Percentiles rank a stretch among this genome's conserved stretches.
Conservation (phyloP, 2,797 vertebrate genomes). For the Gouania willdenowi region DNA sequence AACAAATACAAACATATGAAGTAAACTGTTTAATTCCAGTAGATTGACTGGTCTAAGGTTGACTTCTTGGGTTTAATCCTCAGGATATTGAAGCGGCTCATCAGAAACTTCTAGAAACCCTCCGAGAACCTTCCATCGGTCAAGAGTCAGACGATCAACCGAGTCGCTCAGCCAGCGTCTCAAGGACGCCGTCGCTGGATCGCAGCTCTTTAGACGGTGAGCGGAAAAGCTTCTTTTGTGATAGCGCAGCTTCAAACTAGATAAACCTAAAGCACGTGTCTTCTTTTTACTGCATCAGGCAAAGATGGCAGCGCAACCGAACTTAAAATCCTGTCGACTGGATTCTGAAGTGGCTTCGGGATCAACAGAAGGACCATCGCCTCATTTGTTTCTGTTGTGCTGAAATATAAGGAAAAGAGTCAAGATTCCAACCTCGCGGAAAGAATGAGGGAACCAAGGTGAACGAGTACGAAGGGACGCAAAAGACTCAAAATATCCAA, state of each 20-base stretch:
- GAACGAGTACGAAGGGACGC: conserved; percentile 14
- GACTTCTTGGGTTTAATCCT: too few relatives aligned
- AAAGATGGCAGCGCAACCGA: conserved; percentile 58
- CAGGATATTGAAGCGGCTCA: conserved; percentile 76
- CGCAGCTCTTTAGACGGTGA: conserved; percentile 64
- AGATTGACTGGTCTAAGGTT: too few relatives aligned
- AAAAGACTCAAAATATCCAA: neutral
- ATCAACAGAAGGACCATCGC: conserved; percentile 22
- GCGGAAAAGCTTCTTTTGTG: too few relatives aligned
- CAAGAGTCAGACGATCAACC: conserved; percentile 42
- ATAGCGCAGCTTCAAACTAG: too few relatives aligned
- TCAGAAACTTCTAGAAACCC: conserved; percentile 62
- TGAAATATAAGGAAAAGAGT: neutral
- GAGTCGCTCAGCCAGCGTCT: conserved; percentile 40
- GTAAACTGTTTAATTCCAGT: too few relatives aligned
- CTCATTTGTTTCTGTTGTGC: neutral
- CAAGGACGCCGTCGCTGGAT: conserved; percentile 59
- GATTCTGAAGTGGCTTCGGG: conserved; percentile 63
- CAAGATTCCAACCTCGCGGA: too few relatives aligned
- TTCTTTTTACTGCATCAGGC: conserved; percentile 32
- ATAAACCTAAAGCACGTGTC: too few relatives aligned
- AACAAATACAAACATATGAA: too few relatives aligned
- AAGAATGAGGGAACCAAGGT: too few relatives aligned
- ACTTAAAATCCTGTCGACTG: conserved; percentile 70
- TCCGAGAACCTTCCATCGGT: conserved; percentile 33